Base-by-base conservation (phyloP, 2,797 vertebrate species). In the Gobionotothen gibberifrons region DNA sequence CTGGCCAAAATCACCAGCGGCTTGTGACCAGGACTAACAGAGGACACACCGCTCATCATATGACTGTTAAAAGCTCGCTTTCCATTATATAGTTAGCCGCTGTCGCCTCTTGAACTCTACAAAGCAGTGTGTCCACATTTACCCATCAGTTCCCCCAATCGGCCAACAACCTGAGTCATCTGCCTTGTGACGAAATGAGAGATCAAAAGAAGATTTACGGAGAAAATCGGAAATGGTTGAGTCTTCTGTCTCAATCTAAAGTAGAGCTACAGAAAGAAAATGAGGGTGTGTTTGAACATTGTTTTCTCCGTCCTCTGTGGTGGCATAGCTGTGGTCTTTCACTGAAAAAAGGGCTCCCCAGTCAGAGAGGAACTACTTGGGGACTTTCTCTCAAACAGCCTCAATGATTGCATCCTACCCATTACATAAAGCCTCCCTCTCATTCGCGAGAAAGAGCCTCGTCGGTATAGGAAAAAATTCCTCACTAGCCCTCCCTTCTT, bases 381-480 rank as follows among this genome's bases (percentile, higher is more conserved):
- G 78, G 77, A 71, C 81, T 83, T 84, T 83, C 61, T 88, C 74
- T 70, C 47, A 26, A 80, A 56, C 78, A 16, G 47, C 16, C 75
- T 72, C 58, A 54, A 32, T 82, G 71, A 86, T 79, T 83, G 74
- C 82, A 74, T 86, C 87, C 74, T 72, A 52, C 19, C 62, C 76
- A 69, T 90, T 90, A 81, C 82, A 89, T 87, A 90, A 92, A 87
- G 79, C 79, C 82, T 87, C 74, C 81, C 61, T 81, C 85, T 90
- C 81, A 79, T 83, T 82, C 82, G 49, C 12, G 5, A 69, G 77
- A 72, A 82, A 88, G 81, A 76, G 42, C 49, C 61, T 43, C 17
- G 46, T 87, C 46, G 56, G 53, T 73, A 17, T 78, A 57, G 91
- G 91, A 92, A 93, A 93, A 83, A 91, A 91, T 85, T 89, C 85